phyloP scores from a whole-genome alignment of 2,888 invertebrate species.

The Brachynemurus nebulosus region DNA sequence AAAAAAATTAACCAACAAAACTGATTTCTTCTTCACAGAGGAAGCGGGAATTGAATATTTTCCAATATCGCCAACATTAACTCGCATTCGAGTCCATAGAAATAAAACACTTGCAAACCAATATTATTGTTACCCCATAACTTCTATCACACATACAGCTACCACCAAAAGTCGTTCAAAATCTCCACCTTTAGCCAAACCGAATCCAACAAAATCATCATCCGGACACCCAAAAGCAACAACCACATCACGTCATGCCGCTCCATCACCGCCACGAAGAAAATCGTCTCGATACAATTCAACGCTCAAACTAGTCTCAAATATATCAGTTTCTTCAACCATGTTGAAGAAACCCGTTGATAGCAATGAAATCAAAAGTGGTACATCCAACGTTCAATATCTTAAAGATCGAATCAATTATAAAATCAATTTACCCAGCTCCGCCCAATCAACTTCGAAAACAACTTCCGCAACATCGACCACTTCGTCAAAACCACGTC shows the following conservation, averaged over 20 bases:
- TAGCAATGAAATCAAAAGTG: conserved; percentile 21
- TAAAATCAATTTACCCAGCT: conserved; percentile 41
- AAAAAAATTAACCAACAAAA: too few relatives aligned
- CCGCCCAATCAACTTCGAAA: conserved; percentile 19
- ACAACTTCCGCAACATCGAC: conserved; percentile 20
- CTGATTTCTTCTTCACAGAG: conserved; percentile 44
- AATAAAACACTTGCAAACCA: conserved; percentile 38
- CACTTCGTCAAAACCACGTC: conserved; percentile 23
- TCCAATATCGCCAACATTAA: conserved; percentile 66
- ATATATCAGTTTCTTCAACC: conserved; percentile 31
- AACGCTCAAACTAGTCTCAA: conserved; percentile 49
- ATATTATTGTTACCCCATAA: conserved; percentile 47
- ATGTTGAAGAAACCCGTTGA: too few relatives aligned
- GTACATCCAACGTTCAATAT: conserved; percentile 42
- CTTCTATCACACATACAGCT: conserved; percentile 36
- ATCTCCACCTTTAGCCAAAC: too few relatives aligned
- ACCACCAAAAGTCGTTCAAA: too few relatives aligned
- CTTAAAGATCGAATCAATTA: conserved; percentile 46
- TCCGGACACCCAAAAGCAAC: conserved; percentile 27
- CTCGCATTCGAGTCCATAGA: conserved; percentile 65
- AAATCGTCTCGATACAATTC: conserved; percentile 60
- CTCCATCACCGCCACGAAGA: conserved; percentile 61
- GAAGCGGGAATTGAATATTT: conserved; percentile 67
- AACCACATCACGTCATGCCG: too few relatives aligned
- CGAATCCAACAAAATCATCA: conserved; percentile 15